A percentile compares a stretch with the other conserved stretches of the same genome.
Evolutionary conservation across 1,140 invertebrate genomes (phyloP).

Genomic region (Rhagoletis pomonella): DNA sequence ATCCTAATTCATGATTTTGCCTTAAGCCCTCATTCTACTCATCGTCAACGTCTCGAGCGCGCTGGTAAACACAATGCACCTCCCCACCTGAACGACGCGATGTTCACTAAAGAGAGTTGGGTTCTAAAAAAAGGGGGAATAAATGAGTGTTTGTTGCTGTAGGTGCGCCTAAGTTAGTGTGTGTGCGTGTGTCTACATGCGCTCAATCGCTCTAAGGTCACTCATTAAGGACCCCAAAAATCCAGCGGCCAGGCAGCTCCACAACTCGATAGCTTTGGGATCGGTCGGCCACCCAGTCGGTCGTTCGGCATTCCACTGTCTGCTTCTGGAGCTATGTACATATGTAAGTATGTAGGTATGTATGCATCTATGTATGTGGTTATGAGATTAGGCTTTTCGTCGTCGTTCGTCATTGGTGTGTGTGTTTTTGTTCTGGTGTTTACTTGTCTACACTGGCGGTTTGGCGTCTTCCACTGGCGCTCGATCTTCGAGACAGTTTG

Average conservation of each 20-base stretch:
- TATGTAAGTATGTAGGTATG: not conserved
- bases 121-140: too few species aligned
- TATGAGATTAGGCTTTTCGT: not conserved
- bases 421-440: not conserved
- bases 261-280: not conserved
- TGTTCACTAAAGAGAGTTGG: too few species aligned
- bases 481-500: conserved; percentile 49
- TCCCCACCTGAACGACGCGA: too few species aligned
- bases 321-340: not conserved
- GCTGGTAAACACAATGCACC: too few species aligned
- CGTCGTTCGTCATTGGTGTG: not conserved
- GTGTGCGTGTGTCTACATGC: not conserved
- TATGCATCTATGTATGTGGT: not conserved
- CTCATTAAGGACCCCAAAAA: conserved; percentile 40
- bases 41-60: not conserved
- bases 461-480: not conserved
- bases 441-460: not conserved
- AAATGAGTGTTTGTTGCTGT: too few species aligned
- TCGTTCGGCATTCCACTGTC: not conserved
- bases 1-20: conserved; percentile 30
- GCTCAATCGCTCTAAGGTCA: conserved; percentile 37
- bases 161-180: too few species aligned
- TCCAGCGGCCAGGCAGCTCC: not conserved
- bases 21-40: not conserved
- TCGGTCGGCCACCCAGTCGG: conserved; percentile 33